Conservation (phyloP, 2,113 vertebrate species). For the Morone chrysops region DNA sequence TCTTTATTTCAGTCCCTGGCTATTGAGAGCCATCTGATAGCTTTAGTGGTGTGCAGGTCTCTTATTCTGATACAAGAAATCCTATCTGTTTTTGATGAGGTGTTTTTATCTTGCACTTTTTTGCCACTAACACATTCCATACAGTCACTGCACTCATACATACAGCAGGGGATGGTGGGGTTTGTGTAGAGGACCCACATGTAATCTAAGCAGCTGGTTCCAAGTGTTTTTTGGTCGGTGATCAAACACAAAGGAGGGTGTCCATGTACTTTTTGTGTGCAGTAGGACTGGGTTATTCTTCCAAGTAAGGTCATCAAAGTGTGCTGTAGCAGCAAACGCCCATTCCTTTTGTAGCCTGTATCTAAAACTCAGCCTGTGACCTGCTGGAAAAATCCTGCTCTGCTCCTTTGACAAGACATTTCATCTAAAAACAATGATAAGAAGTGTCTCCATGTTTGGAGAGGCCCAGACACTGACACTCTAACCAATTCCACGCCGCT, state of each 20-base stretch:
- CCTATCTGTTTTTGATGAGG: neutral
- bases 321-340: neutral
- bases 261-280: constrained; percentile 2
- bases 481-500: constrained; percentile 14
- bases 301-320: neutral
- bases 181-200: neutral
- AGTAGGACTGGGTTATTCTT: neutral
- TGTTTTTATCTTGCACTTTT: neutral
- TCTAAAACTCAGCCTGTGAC: neutral
- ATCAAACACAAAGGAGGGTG: constrained; percentile 23
- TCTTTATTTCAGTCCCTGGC: neutral
- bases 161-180: neutral
- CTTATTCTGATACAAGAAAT: neutral
- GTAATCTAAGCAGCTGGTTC: constrained; percentile 18
- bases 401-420: neutral
- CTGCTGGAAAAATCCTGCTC: neutral
- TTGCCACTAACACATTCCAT: neutral
- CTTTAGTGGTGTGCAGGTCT: neutral
- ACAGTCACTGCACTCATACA: neutral
- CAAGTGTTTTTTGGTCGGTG: neutral
- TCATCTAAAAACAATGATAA: neutral
- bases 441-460: neutral
- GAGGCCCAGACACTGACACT: neutral
- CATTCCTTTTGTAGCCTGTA: neutral
- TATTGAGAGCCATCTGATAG: neutral